Conservation (phyloP, 2,797 vertebrate genomes). For the Tympanoctomys barrerae region DNA sequence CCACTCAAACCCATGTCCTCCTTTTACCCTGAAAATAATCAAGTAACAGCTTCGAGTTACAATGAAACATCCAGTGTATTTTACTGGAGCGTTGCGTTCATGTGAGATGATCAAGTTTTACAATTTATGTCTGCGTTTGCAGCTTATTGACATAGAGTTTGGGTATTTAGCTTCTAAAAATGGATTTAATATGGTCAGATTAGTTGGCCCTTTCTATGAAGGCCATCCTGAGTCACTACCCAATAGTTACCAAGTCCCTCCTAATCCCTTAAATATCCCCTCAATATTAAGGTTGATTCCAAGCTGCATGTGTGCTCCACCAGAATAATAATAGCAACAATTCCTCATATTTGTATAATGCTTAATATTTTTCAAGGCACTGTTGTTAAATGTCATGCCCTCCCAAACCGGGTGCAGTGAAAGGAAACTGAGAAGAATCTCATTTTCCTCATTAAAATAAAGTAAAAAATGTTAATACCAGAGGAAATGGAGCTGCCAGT, state of each 20-base stretch:
- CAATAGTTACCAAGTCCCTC: constrained; percentile 65
- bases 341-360: constrained; percentile 81
- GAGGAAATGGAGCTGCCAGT: constrained; percentile 70
- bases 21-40: constrained; percentile 62
- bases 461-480: constrained; percentile 75
- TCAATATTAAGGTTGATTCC: constrained; percentile 77
- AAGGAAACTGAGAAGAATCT: constrained; percentile 27
- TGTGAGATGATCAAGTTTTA: constrained; percentile 73
- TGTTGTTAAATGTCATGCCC: constrained; percentile 82
- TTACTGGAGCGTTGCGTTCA: constrained; percentile 70
- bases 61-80: constrained; percentile 70
- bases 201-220: constrained; percentile 71
- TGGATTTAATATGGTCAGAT: constrained; percentile 82
- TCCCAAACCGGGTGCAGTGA: constrained; percentile 74
- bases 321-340: constrained; percentile 81
- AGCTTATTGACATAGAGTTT: constrained; percentile 76
- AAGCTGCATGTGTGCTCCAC: constrained; percentile 39
- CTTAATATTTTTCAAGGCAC: constrained; percentile 83
- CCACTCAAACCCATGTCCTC: constrained; percentile 64
- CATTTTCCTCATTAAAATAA: constrained; percentile 76
- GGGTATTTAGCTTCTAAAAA: constrained; percentile 71
- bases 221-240: constrained; percentile 60
- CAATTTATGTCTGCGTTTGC: constrained; percentile 55
- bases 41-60: constrained; percentile 68
- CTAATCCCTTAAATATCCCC: constrained; percentile 83